Evolutionary conservation across 2,113 vertebrate species (phyloP).

Genomic region (Daubentonia madagascariensis): DNA sequence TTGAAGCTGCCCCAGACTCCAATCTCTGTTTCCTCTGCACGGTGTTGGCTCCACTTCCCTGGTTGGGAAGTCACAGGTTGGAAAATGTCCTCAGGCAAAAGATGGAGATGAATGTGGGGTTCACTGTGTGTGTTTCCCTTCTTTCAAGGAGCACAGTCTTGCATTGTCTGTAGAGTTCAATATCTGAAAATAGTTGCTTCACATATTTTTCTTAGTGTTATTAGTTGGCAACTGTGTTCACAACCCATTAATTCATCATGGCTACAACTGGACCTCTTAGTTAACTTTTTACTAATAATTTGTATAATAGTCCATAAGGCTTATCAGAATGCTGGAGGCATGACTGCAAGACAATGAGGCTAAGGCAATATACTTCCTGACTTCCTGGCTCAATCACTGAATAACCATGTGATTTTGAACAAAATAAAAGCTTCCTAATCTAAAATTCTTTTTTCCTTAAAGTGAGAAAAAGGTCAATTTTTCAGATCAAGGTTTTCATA

Average conservation of each 20-base stretch:
- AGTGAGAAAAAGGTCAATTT: background rate
- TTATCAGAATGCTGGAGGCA: background rate
- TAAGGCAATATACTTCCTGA: background rate
- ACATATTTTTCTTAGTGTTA: background rate
- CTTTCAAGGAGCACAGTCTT: background rate
- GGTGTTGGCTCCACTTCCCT: background rate
- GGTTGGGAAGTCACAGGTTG: background rate
- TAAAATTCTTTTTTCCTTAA: background rate
- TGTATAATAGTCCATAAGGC: background rate
- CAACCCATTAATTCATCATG: background rate
- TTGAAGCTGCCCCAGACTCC: background rate
- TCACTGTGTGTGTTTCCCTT: background rate
- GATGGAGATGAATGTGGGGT: fast-evolving
- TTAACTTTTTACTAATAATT: background rate
- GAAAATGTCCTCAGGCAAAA: background rate
- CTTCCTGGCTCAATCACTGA: background rate
- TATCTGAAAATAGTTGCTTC: background rate
- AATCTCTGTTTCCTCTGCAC: background rate
- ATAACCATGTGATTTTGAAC: background rate
- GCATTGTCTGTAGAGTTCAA: background rate
- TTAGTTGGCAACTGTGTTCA: background rate
- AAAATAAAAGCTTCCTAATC: background rate
- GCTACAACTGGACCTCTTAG: background rate
- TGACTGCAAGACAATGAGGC: background rate
- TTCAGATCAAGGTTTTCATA: background rate